These are phyloP conservation scores for Spea bombifrons DNA, from an alignment of 2,113 vertebrate species.

Conservation along the genomic window DNA sequence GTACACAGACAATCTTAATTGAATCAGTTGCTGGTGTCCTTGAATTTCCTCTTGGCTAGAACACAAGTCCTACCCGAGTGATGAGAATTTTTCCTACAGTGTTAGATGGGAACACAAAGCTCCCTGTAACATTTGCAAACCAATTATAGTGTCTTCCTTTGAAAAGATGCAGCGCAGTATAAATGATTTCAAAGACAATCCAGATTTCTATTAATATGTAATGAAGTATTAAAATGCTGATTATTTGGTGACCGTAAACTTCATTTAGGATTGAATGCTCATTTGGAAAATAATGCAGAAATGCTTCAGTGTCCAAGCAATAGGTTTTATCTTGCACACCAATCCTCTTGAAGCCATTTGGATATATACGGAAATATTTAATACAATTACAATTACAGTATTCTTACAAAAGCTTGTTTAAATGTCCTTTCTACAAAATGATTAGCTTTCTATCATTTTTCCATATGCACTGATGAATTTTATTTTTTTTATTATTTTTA, in stretches of 20 bases:
- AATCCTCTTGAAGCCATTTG: no score
- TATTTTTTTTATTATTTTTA: no score
- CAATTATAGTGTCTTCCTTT: conserved; percentile 17
- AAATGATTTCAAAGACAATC: conserved; percentile 8
- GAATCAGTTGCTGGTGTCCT: neutral
- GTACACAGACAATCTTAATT: neutral
- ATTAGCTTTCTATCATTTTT: no score
- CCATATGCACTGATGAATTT: no score
- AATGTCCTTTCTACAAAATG: no score
- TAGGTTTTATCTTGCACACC: no score
- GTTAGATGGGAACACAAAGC: neutral
- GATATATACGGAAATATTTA: no score
- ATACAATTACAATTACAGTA: no score
- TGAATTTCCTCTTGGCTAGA: neutral
- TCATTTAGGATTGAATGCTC: neutral
- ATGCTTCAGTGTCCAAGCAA: neutral
- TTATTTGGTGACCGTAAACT: conserved; percentile 21
- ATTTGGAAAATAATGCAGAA: conserved; percentile 1
- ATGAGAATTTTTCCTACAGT: neutral
- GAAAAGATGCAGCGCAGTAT: neutral
- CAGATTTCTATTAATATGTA: conserved; percentile 22
- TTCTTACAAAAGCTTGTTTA: no score
- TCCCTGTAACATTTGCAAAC: neutral
- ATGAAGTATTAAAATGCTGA: conserved; percentile 31
- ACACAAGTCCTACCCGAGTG: neutral